phyloP scores from a whole-genome alignment of 2,888 invertebrate species.

The Chrysolina oricalcia region DNA sequence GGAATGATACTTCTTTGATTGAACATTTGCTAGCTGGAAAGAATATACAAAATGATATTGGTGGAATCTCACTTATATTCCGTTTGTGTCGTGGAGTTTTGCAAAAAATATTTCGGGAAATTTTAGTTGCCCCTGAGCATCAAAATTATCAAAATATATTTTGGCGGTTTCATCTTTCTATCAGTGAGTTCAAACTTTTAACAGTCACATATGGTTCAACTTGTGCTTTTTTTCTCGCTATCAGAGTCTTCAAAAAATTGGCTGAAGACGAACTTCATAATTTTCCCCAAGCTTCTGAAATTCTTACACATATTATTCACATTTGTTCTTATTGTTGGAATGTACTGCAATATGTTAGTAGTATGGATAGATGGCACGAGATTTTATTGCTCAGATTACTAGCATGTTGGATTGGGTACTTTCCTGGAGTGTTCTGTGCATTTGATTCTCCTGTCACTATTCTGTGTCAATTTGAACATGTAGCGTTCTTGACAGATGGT shows the following conservation, averaged over 20 bases:
- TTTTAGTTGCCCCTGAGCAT: background rate
- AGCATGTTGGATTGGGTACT: too few relatives aligned
- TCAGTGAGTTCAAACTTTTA: background rate
- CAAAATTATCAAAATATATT: background rate
- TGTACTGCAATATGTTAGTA: too few relatives aligned
- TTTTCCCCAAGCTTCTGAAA: constrained; percentile 15
- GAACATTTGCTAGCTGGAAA: background rate
- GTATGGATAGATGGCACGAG: too few relatives aligned
- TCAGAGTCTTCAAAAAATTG: constrained; percentile 20
- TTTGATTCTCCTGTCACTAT: too few relatives aligned
- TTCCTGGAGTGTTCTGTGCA: too few relatives aligned
- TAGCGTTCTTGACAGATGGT: too few relatives aligned
- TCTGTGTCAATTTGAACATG: too few relatives aligned
- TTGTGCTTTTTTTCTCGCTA: constrained; percentile 23
- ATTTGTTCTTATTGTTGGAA: too few relatives aligned
- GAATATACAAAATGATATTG: background rate
- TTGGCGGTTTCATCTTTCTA: background rate
- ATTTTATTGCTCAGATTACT: too few relatives aligned
- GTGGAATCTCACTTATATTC: background rate
- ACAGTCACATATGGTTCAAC: constrained; percentile 20
- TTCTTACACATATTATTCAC: too few relatives aligned
- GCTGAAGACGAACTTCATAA: constrained; percentile 20
- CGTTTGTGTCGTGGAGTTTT: background rate
- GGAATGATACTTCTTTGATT: background rate
- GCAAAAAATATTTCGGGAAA: background rate